Conservation (phyloP, 2,113 vertebrate species). For the Quiscalus mexicanus region DNA sequence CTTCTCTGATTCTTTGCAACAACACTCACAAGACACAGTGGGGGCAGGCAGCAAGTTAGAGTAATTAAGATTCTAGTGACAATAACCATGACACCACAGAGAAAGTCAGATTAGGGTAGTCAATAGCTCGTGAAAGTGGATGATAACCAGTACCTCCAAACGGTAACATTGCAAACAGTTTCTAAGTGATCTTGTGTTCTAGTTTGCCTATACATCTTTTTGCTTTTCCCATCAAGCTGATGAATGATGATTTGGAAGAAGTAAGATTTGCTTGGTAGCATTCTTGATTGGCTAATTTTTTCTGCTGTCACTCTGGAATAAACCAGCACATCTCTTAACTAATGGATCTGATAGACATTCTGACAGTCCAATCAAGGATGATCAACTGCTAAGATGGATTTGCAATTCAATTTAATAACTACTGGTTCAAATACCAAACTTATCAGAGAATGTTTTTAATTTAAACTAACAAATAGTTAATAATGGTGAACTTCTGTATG, state of each 20-base stretch:
- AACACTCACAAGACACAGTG: accelerated
- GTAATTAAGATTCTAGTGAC: not conserved
- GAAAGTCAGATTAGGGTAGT: not conserved
- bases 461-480: not conserved
- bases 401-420: not conserved
- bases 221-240: not conserved
- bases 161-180: not conserved
- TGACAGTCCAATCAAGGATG: not conserved
- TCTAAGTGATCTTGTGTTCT: not conserved
- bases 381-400: not conserved
- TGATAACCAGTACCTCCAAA: not conserved
- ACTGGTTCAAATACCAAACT: not conserved
- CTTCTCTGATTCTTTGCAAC: not conserved
- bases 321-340: not conserved
- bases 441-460: not conserved
- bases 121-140: accelerated
- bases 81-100: not conserved
- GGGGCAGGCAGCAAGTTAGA: not conserved
- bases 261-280: not conserved
- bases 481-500: not conserved
- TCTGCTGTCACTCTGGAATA: not conserved
- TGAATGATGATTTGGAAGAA: not conserved
- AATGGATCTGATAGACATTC: not conserved
- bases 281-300: not conserved
- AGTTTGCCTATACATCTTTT: not conserved